Evolutionary conservation across 2,797 vertebrate species (phyloP).

Genomic region (Acomys russatus): DNA sequence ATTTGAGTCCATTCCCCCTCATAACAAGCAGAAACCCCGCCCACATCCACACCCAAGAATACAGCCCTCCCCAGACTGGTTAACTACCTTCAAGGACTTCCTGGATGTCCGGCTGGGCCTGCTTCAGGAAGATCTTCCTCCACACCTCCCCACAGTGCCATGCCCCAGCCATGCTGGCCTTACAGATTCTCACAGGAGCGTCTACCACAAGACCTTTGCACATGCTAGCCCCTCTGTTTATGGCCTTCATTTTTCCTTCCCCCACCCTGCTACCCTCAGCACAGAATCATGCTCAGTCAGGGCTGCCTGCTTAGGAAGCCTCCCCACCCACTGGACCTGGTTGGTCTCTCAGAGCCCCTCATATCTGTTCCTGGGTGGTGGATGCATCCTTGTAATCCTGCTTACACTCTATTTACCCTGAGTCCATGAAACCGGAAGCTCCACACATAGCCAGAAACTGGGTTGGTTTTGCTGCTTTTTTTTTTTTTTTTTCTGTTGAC

Average conservation of each 20-base stretch:
- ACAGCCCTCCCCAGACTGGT: not conserved
- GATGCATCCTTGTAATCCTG: not conserved
- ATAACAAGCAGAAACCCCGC: not conserved
- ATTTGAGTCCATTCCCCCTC: not conserved
- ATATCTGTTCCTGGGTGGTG: accelerated
- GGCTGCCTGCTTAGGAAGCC: not conserved
- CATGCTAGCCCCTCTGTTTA: not conserved
- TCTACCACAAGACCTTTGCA: not conserved
- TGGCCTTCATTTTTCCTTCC: not conserved
- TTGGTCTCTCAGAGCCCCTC: not conserved
- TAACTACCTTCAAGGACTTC: not conserved
- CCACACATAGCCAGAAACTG: not conserved
- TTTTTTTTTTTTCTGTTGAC: no score
- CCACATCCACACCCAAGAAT: not conserved
- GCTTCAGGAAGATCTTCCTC: not conserved
- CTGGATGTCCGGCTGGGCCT: not conserved
- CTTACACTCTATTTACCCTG: not conserved
- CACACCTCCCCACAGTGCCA: not conserved
- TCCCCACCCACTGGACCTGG: not conserved
- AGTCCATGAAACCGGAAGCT: not conserved
- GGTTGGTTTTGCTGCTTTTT: not conserved
- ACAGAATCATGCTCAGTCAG: not conserved
- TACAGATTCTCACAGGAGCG: not conserved
- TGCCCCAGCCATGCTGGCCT: not conserved
- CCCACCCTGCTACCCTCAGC: not conserved